phyloP scores from a whole-genome alignment of 2,113 vertebrate genomes.

The Perccottus glenii region DNA sequence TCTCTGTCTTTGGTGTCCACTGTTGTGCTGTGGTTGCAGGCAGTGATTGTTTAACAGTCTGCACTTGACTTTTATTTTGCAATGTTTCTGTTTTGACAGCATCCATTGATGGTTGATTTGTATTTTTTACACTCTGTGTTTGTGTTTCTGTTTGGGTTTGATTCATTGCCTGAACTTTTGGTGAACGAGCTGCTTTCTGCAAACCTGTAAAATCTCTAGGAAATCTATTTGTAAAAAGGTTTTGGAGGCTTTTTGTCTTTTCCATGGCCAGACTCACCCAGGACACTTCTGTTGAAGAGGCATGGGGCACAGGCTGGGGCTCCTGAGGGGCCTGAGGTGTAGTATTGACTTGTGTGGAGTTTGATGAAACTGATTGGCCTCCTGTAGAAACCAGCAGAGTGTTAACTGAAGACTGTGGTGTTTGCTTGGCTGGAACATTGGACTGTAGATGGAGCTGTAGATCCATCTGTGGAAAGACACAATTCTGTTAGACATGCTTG shows the following conservation, averaged over 20 bases:
- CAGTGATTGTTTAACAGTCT: slow-evolving; percentile 27
- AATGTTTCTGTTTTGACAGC: slow-evolving; percentile 17
- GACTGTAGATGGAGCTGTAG: slow-evolving; percentile 22
- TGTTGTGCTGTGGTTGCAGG: slow-evolving; percentile 16
- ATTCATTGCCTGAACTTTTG: slow-evolving; percentile 31
- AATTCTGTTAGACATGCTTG: slow-evolving; percentile 49
- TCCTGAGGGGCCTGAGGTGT: slow-evolving; percentile 20
- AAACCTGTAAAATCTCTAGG: slow-evolving; percentile 59
- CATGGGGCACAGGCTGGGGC: slow-evolving; percentile 28
- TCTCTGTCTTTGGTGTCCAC: slow-evolving; percentile 9
- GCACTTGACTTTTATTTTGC: slow-evolving; percentile 32
- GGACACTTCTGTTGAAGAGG: slow-evolving; percentile 70
- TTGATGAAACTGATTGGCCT: slow-evolving; percentile 7
- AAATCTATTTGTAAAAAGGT: slow-evolving; percentile 77
- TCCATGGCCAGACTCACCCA: slow-evolving; percentile 89
- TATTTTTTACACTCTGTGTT: slow-evolving; percentile 29
- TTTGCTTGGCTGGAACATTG: slow-evolving; percentile 31
- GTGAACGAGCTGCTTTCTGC: slow-evolving; percentile 32
- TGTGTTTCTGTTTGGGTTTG: slow-evolving; percentile 19
- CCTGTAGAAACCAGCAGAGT: slow-evolving; percentile 6
- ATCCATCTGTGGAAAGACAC: slow-evolving; percentile 51
- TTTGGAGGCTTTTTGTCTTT: slow-evolving; percentile 85
- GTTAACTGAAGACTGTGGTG: not conserved
- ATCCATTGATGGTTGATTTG: slow-evolving; percentile 22
- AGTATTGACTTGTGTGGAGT: slow-evolving; percentile 36